A percentile compares a stretch with the other conserved stretches of the same genome.
Evolutionary conservation across 2,888 invertebrate species (phyloP).

Genomic region (Trachelus iudaicus): DNA sequence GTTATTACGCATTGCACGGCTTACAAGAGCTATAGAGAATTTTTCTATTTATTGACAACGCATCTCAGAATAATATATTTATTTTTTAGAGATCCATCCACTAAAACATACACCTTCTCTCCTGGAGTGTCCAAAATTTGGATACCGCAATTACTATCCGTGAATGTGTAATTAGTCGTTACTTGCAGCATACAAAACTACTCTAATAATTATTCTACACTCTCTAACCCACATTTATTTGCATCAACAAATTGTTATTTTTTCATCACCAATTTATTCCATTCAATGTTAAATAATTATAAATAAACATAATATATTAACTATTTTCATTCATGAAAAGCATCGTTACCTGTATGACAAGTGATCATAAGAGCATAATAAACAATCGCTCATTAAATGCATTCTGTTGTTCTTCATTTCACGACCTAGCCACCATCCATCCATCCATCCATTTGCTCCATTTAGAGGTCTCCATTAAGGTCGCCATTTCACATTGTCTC

Average conservation of each 20-base stretch:
- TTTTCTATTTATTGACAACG: constrained; percentile 20
- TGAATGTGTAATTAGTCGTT: constrained; percentile 32
- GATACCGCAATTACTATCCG: constrained; percentile 12
- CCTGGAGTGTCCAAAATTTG: constrained; percentile 14
- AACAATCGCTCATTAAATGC: constrained; percentile 67
- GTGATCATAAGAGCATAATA: constrained; percentile 67
- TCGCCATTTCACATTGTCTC: constrained; percentile 1
- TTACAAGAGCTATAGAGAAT: background rate
- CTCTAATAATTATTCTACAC: constrained; percentile 59
- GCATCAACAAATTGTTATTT: constrained; percentile 64
- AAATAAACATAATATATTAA: constrained; percentile 65
- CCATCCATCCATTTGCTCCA: constrained; percentile 30
- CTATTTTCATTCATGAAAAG: constrained; percentile 67
- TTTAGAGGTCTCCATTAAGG: constrained; percentile 1
- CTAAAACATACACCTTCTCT: constrained; percentile 11
- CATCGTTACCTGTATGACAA: constrained; percentile 67
- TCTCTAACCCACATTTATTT: constrained; percentile 62
- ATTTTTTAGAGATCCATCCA: constrained; percentile 11
- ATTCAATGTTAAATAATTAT: constrained; percentile 66
- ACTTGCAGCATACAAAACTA: constrained; percentile 30
- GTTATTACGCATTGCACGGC: background rate
- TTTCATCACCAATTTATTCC: constrained; percentile 63
- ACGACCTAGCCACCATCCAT: constrained; percentile 59
- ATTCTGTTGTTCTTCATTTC: constrained; percentile 67
- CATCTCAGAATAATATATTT: constrained; percentile 22